Evolutionary conservation across 1,140 invertebrate species (phyloP), one percentile per base, ranked within the genome.

Genomic region (Lepidurus apus): DNA sequence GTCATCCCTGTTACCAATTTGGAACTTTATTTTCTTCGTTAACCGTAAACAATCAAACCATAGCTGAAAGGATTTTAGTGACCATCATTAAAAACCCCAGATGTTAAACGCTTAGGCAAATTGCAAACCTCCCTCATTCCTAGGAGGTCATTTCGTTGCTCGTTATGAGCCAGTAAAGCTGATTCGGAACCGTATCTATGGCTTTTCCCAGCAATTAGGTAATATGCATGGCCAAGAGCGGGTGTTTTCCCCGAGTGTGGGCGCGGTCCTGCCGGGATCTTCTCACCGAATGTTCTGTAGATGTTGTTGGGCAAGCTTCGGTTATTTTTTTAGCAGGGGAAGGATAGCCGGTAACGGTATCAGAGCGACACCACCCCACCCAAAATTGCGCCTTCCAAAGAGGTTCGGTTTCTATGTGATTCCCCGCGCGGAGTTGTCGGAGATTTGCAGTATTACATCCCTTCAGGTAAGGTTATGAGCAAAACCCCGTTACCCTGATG

Each of bases 121-220:
- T 34, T 34, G 34, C 34, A 34, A 34, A 34, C 34, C 34, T 34
- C 34, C 3, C 34, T 34, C 34, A 34, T 34, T 34, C 34, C 4
- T 34, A 34, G 34, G 34, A 34, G 34, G 34, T 34, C 34, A 34
- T 34, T 34, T 34, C 34, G 34, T 34, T 34, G 34, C 34, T 65
- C n/a, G 53, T 65, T 65, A 21, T 65, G 53, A 65, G 53, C 53
- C 53, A 65, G 53, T 65, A 65, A 65, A 7, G 53, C 6, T 21
- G 53, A 65, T 65, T 17, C 8, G 9, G 53, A 65, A 65, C 53
- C 53, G 21, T 65, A 65, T 65, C 53, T 65, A 21, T 65, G 53
- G 53, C 53, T 65, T 65, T 65, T 65, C 53, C 53, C 53, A 65
- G 53, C 53, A 65, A 65, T 21, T 65, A 65, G 53, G 53, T n/a